phyloP scores from a whole-genome alignment of 2,797 vertebrate species.

The Melanotaenia pygmaea region DNA sequence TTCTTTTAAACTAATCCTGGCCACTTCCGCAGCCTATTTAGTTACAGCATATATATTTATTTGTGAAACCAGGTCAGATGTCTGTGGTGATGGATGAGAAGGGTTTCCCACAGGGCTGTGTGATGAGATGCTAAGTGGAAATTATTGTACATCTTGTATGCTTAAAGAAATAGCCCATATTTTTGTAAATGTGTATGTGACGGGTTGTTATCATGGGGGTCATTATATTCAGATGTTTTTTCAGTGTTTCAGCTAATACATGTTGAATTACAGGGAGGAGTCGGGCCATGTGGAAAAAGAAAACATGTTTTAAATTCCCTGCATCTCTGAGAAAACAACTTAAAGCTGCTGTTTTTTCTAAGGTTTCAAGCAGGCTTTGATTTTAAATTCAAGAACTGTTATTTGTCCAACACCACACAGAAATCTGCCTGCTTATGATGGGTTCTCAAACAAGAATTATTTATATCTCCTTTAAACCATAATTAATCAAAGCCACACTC shows the following conservation, averaged over 20 bases:
- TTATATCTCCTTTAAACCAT: constrained; percentile 27
- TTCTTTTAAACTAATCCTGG: constrained; percentile 47
- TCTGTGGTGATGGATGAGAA: constrained; percentile 26
- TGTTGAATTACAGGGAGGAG: constrained; percentile 18
- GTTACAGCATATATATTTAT: constrained; percentile 34
- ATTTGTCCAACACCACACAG: constrained; percentile 36
- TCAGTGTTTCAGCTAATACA: constrained; percentile 5
- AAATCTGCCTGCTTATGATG: constrained; percentile 31
- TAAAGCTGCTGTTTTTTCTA: constrained; percentile 42
- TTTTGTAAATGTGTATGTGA: constrained; percentile 8
- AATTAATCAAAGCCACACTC: constrained; percentile 23
- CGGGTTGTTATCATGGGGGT: background rate
- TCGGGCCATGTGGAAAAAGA: constrained; percentile 6
- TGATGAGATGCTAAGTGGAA: constrained; percentile 40
- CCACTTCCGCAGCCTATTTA: constrained; percentile 44
- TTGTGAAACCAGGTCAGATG: constrained; percentile 66
- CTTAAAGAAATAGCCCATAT: constrained; percentile 17
- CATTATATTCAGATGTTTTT: background rate
- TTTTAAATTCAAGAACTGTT: constrained; percentile 57
- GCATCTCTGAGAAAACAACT: constrained; percentile 42
- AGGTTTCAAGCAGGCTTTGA: constrained; percentile 62
- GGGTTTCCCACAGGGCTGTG: constrained; percentile 47
- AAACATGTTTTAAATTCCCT: constrained; percentile 49
- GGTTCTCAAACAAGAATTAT: constrained; percentile 38
- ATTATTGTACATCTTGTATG: constrained; percentile 31